Evolutionary conservation across 2,888 invertebrate genomes (phyloP).

Genomic region (Drosophila prolongata): DNA sequence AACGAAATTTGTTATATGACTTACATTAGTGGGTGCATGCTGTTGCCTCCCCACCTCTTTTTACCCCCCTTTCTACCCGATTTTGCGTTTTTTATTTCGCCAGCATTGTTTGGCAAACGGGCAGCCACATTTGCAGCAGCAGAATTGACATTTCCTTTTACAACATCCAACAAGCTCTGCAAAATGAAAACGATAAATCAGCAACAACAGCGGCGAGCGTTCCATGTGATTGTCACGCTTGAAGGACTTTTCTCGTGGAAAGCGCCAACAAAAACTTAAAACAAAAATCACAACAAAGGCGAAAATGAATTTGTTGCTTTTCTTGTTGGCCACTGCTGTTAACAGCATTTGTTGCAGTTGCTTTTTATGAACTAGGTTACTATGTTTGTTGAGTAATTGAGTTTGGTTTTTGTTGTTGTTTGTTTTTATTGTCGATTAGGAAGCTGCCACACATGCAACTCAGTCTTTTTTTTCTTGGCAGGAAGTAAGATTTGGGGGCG

Average conservation of each 20-base stretch:
- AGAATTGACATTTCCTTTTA: constrained; percentile 80
- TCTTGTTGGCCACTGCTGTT: constrained; percentile 66
- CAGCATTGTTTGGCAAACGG: constrained; percentile 76
- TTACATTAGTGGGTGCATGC: constrained; percentile 64
- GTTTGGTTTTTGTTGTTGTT: constrained; percentile 72
- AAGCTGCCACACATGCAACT: constrained; percentile 73
- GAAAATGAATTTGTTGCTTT: constrained; percentile 80
- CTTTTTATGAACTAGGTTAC: constrained; percentile 77
- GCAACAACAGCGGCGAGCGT: constrained; percentile 52
- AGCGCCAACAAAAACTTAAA: constrained; percentile 22
- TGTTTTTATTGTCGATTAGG: constrained; percentile 57
- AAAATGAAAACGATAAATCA: constrained; percentile 80
- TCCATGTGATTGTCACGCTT: constrained; percentile 81
- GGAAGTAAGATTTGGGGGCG: constrained; percentile 22
- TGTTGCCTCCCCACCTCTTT: background rate
- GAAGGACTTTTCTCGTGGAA: constrained; percentile 74
- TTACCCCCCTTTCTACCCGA: background rate
- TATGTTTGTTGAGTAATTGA: constrained; percentile 80
- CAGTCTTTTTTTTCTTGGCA: constrained; percentile 54
- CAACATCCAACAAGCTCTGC: constrained; percentile 77
- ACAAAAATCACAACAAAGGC: constrained; percentile 63
- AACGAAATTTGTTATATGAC: constrained; percentile 70
- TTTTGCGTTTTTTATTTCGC: constrained; percentile 46
- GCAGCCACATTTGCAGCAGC: constrained; percentile 56
- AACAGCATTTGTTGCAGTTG: constrained; percentile 53